Evolutionary conservation across 2,113 vertebrate species (phyloP).

Genomic region (Clarias macrocephalus): DNA sequence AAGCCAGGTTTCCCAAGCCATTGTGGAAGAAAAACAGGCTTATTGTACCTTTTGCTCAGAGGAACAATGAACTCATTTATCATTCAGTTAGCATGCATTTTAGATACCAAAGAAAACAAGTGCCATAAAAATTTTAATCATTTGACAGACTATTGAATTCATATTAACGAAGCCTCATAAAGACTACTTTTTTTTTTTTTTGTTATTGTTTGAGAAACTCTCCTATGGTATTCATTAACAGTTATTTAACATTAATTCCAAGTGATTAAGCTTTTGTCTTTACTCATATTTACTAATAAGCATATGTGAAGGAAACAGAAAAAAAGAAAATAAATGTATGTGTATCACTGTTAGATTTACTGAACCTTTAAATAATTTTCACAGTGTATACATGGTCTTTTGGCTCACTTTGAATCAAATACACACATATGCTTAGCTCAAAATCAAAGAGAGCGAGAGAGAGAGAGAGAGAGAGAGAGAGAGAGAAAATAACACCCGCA

Average conservation of each 20-base stretch:
- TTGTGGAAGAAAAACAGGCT: not conserved
- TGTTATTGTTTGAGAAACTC: not conserved
- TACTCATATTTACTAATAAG: too few relatives aligned
- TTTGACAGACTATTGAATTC: not conserved
- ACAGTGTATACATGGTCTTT: not conserved
- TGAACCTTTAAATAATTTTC: not conserved
- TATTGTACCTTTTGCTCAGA: not conserved
- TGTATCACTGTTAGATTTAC: not conserved
- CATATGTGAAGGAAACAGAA: not conserved
- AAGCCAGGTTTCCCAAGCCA: not conserved
- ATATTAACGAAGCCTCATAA: not conserved
- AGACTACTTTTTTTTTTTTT: too few relatives aligned
- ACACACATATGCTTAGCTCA: not conserved
- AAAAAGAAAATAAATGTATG: not conserved
- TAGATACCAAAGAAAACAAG: not conserved
- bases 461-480: constrained; percentile 4
- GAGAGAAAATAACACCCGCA: not conserved
- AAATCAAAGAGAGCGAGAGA: not conserved
- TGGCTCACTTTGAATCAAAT: not conserved
- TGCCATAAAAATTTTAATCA: not conserved
- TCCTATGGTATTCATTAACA: not conserved
- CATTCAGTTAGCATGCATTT: not conserved
- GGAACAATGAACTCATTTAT: not conserved
- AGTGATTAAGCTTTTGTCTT: too few relatives aligned
- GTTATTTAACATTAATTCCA: too few relatives aligned